phyloP scores from a whole-genome alignment of 2,797 vertebrate genomes.

The Sparus aurata region DNA sequence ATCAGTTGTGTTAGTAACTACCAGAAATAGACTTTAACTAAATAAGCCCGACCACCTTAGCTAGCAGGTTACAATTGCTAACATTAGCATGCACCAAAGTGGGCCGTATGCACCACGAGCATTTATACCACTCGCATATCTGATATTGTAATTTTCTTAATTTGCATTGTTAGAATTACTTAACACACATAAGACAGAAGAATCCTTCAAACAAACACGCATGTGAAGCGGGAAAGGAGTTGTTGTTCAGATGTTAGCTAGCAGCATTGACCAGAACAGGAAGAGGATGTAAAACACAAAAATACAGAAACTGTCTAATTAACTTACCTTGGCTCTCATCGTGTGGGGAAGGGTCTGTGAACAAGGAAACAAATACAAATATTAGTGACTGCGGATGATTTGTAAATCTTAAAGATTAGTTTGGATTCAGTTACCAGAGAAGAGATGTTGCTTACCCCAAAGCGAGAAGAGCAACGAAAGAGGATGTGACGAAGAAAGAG shows the following conservation, averaged over 20 bases:
- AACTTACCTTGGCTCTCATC: constrained; percentile 96
- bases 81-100: not conserved
- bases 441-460: constrained; percentile 54
- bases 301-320: fast-evolving
- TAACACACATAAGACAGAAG: fast-evolving
- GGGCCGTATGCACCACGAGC: not conserved
- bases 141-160: not conserved
- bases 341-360: constrained; percentile 83
- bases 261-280: not conserved
- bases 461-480: constrained; percentile 89
- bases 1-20: fast-evolving
- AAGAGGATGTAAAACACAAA: not conserved
- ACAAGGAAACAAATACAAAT: constrained; percentile 34
- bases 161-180: fast-evolving
- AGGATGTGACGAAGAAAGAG: constrained; percentile 11
- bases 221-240: fast-evolving
- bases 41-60: fast-evolving
- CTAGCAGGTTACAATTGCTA: not conserved
- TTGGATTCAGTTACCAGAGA: constrained; percentile 67
- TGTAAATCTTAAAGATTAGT: constrained; percentile 56
- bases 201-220: not conserved
- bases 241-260: constrained; percentile 9
- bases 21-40: fast-evolving
- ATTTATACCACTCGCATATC: fast-evolving
- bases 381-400: constrained; percentile 73